Conservation (phyloP, 2,888 invertebrate genomes). For the Halictus quadricinctus region DNA sequence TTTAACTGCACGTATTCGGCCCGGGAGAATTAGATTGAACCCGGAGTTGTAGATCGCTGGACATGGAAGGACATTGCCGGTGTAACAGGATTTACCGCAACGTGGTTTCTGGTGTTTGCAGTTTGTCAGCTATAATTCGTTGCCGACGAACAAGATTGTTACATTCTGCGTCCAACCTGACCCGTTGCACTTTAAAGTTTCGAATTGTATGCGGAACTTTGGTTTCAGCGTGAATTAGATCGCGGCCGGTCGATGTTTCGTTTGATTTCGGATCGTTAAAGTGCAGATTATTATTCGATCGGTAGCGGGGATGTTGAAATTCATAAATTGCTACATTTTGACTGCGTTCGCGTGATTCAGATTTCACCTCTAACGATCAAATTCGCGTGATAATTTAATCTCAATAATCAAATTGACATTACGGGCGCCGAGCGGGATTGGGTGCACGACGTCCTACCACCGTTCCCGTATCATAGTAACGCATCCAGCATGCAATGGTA, state of each 20-base stretch:
- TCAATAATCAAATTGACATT: neutral
- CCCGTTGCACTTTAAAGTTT: neutral
- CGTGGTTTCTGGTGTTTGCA: neutral
- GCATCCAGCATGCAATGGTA: neutral
- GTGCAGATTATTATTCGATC: neutral
- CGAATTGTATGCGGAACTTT: neutral
- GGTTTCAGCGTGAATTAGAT: neutral
- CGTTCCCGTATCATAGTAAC: neutral
- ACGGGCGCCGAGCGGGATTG: neutral
- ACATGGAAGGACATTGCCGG: neutral
- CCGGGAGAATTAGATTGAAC: neutral
- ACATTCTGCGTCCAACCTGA: neutral
- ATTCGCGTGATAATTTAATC: neutral
- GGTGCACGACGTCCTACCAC: neutral
- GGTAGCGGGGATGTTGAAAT: neutral
- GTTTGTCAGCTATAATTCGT: conserved; percentile 15
- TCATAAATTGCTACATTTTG: neutral
- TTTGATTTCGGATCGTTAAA: neutral
- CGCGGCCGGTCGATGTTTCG: neutral
- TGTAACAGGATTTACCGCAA: neutral
- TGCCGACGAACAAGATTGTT: neutral
- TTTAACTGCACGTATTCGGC: neutral
- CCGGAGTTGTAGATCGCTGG: neutral
- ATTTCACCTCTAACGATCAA: neutral
- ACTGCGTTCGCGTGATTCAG: neutral